phyloP scores from a whole-genome alignment of 92 coral and sea anemone genomes.

The Desmophyllum pertusum region DNA sequence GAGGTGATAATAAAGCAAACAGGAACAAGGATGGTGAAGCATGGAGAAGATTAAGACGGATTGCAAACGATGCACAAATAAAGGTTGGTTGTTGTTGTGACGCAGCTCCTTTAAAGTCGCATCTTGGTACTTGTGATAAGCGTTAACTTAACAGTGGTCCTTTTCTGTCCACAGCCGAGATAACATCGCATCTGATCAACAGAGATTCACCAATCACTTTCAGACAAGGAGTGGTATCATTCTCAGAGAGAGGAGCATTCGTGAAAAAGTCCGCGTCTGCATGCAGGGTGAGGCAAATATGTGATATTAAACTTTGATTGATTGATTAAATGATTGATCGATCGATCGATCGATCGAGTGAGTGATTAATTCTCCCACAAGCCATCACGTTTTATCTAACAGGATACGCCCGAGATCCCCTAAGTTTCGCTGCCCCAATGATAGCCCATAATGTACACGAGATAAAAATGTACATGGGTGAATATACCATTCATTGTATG shows the following conservation, averaged over 20 bases:
- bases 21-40: no score
- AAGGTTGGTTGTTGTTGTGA: background rate
- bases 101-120: background rate
- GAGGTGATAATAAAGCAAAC: no score
- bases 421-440: no score
- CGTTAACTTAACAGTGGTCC: background rate
- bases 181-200: constrained; percentile 64
- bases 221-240: constrained; percentile 86
- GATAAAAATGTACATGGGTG: no score
- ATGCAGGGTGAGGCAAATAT: constrained; percentile 66
- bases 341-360: background rate
- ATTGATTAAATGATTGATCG: background rate
- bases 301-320: background rate
- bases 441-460: no score
- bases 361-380: no score
- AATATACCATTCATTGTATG: no score
- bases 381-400: no score
- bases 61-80: no score
- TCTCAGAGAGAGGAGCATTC: constrained; percentile 80
- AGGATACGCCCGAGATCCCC: no score
- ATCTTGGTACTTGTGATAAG: background rate
- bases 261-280: constrained; percentile 79
- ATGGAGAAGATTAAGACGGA: no score
- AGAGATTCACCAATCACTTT: constrained; percentile 81
- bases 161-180: constrained; percentile 52